Conservation (phyloP, 2,888 invertebrate species). For the Aspidiotus destructor region DNA sequence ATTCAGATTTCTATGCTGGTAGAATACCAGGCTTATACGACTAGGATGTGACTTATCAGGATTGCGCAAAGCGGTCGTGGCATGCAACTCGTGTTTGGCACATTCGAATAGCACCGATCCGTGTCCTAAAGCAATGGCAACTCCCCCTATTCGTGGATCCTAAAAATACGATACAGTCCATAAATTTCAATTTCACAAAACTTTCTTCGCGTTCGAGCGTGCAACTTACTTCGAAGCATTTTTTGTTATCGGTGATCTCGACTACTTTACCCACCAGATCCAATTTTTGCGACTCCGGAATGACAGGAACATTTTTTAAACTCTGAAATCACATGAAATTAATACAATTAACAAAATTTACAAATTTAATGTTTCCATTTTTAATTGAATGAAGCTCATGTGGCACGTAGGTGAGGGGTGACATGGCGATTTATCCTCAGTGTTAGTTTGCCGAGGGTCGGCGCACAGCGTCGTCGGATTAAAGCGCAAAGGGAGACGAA, state of each 20-base stretch:
- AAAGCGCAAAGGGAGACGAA: not conserved
- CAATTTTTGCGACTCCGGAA: conserved; percentile 51
- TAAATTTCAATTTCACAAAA: too few species aligned
- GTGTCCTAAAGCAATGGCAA: conserved; percentile 86
- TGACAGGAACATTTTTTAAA: conserved; percentile 43
- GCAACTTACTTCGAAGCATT: conserved; percentile 58
- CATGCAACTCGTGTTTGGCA: conserved; percentile 93
- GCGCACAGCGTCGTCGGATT: not conserved
- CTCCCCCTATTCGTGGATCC: conserved; percentile 86
- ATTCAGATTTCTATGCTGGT: conserved; percentile 89
- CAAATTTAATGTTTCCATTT: too few species aligned
- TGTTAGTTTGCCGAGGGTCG: too few species aligned
- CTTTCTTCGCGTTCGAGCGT: too few species aligned
- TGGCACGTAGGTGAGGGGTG: too few species aligned
- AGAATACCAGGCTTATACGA: conserved; percentile 86
- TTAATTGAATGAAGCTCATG: too few species aligned
- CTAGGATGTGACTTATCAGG: conserved; percentile 84
- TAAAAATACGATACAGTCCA: conserved; percentile 13
- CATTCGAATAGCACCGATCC: conserved; percentile 93
- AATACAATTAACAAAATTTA: not conserved
- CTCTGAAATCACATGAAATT: not conserved
- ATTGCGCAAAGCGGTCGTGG: conserved; percentile 78
- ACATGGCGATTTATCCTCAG: too few species aligned
- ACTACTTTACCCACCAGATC: conserved; percentile 72
- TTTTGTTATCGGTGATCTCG: conserved; percentile 68